Evolutionary conservation across 2,797 vertebrate species (phyloP).

Genomic region (Huso huso): DNA sequence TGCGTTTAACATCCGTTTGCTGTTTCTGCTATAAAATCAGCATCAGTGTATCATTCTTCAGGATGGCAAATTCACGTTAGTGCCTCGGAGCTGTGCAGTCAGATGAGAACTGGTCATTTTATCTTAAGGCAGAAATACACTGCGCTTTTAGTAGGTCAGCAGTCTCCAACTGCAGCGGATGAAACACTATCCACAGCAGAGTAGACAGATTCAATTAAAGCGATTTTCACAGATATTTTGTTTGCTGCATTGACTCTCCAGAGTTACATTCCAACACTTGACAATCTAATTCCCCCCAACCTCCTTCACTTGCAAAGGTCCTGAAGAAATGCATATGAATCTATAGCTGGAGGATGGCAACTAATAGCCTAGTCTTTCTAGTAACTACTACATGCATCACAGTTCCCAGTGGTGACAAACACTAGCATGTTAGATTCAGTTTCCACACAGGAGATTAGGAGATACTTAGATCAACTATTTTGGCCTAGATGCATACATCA

Average conservation of each 20-base stretch:
- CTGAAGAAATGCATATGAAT: not conserved
- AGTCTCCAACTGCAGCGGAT: not conserved
- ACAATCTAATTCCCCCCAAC: not conserved
- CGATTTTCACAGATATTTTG: slow-evolving; percentile 11
- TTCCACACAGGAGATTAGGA: not conserved
- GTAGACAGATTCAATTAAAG: slow-evolving; percentile 8
- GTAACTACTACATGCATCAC: not conserved
- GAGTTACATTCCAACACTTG: not conserved
- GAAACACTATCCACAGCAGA: slow-evolving; percentile 6
- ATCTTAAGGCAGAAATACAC: too few species aligned
- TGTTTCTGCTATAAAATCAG: too few species aligned
- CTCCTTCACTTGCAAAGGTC: not conserved
- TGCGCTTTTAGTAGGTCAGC: slow-evolving; percentile 5
- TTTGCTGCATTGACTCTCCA: not conserved
- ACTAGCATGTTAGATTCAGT: not conserved
- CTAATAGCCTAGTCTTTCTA: not conserved
- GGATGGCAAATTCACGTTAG: slow-evolving; percentile 37
- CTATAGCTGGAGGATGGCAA: not conserved
- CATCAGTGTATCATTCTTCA: slow-evolving; percentile 33
- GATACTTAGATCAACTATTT: not conserved
- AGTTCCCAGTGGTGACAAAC: not conserved
- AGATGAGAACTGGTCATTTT: too few species aligned
- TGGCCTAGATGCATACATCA: not conserved
- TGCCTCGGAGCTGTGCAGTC: too few species aligned
- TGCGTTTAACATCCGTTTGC: too few species aligned